A percentile compares a stretch with the other conserved stretches of the same genome.
These are phyloP conservation scores for Genyomyrus donnyi DNA, from an alignment of 2,113 vertebrate genomes.

Conservation along the genomic window DNA sequence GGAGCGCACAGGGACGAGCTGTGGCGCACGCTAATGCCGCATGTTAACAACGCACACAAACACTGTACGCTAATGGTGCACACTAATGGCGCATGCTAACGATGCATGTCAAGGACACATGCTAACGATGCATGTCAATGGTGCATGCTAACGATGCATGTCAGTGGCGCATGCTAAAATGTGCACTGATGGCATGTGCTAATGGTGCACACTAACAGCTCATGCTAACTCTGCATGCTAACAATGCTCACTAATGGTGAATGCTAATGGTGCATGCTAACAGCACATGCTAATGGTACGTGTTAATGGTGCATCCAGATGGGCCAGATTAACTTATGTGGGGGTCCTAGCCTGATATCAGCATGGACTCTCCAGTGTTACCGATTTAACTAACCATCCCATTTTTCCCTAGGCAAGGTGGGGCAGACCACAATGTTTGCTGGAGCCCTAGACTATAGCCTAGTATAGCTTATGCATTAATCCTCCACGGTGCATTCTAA, in stretches of 20 bases:
- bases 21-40: constrained; percentile 20
- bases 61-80: constrained; percentile 38
- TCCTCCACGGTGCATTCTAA: neutral
- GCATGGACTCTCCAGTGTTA: neutral
- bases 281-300: constrained; percentile 38
- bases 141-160: neutral
- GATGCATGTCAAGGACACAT: neutral
- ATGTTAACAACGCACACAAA: constrained; percentile 39
- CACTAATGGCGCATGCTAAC: constrained; percentile 23
- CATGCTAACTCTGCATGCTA: constrained; percentile 28
- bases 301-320: neutral
- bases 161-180: neutral
- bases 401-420: neutral
- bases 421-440: neutral
- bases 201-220: constrained; percentile 35
- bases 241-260: neutral
- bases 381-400: neutral
- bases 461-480: neutral
- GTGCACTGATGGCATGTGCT: neutral
- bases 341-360: neutral
- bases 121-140: neutral
- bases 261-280: constrained; percentile 16
- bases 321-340: neutral
- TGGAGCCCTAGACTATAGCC: neutral
- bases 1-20: constrained; percentile 33